Evolutionary conservation across 1,140 invertebrate genomes (phyloP), one percentile per base, ranked within the genome.

Genomic region (Leptinotarsa undecemlineata): DNA sequence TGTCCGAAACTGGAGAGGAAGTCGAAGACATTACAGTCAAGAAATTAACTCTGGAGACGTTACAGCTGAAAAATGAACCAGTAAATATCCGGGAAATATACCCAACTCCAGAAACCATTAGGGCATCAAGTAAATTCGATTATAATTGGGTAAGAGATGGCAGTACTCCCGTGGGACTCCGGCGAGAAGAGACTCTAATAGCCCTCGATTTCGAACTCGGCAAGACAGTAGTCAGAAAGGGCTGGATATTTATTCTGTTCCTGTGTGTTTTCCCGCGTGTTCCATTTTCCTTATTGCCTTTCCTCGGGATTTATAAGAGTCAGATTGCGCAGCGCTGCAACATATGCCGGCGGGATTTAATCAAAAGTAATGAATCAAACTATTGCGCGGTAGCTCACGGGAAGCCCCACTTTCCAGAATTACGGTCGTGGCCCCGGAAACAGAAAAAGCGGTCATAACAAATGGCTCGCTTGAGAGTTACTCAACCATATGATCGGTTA

Each of bases 331-430:
- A 57, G n/a, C 15, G 51, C 51, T 57, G 51, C 51, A 15, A 57
- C 51, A 57, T 57, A 57, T 57, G 51, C 15, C 51, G 51, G 4
- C n/a, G 15, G 51, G 51, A 17, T 57, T 57, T 57, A 57, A 57
- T 57, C 15, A 57, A 57, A 57, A 57, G 51, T 57, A 57, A 57
- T 57, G 51, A 57, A 57, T 57, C 51, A 57, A 57, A 57, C 51
- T 57, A 57, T 57, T 57, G 51, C 51, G 5, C 51, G 51, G 51
- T 57, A 57, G 15, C 51, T 17, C 15, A 57, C 51, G n/a, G n/a
- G 6, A 57, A 57, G n/a, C 51, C 15, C 4, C 15, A 42, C 33
- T 42, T 17, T 57, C 51, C 51, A 42, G 33, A 42, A 42, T 42
- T 42, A 11, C 33, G 33, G 8, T 11, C 8, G 8, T 3, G 33